Percentiles rank a stretch among this genome's conserved stretches.
phyloP scores from a whole-genome alignment of 2,797 vertebrate genomes.

The Chelidonichthys spinosus region DNA sequence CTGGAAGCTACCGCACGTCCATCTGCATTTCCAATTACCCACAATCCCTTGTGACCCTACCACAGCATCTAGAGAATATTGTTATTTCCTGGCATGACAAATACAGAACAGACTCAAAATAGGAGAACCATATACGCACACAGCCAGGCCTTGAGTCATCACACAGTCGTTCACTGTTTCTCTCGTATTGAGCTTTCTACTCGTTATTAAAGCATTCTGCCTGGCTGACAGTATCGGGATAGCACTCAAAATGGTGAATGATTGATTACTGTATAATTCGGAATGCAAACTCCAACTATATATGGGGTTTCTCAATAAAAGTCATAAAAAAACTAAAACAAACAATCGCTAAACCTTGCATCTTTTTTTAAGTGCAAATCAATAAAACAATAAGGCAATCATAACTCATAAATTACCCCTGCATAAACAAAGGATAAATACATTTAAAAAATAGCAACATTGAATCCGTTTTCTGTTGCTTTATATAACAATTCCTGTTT shows the following conservation, averaged over 20 bases:
- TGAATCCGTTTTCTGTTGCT: background rate
- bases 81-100: conserved; percentile 79
- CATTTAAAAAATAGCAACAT: background rate
- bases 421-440: background rate
- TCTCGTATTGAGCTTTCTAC: background rate
- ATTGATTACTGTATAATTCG: background rate
- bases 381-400: background rate
- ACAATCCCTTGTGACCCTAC: conserved; percentile 73
- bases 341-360: background rate
- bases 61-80: conserved; percentile 60
- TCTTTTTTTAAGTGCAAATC: background rate
- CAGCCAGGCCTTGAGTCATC: conserved; percentile 1
- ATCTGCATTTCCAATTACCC: conserved; percentile 83
- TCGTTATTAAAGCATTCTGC: background rate
- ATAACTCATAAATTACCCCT: background rate
- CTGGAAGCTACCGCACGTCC: conserved; percentile 76
- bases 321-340: background rate
- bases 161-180: conserved; percentile 28
- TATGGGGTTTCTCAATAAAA: background rate
- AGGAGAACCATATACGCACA: conserved; percentile 7
- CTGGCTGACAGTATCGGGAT: background rate
- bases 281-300: background rate
- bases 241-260: background rate
- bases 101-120: conserved; percentile 58
- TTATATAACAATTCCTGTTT: background rate